Evolutionary conservation across 30 jellyfish, hydroid and myxozoan species (phyloP), one percentile per base, ranked within the genome.

Genomic region (Catostylus mosaicus): DNA sequence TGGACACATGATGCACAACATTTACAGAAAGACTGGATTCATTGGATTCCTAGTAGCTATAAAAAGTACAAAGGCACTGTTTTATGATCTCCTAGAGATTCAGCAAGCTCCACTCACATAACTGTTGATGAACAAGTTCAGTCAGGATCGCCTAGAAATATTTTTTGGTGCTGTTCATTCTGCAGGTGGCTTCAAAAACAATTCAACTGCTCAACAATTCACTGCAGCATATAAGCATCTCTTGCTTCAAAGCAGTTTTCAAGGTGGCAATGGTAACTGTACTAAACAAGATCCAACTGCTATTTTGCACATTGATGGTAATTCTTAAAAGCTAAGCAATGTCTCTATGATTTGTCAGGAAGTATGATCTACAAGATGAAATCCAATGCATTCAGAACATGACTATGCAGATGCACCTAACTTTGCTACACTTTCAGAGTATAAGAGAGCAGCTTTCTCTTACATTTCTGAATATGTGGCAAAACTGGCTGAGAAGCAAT

Each of bases 1-100:
- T 50, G 93, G 93, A 3, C 69, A 67, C 19, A 29, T 20, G 27
- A 88, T 88, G 87, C 43, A 48, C 43, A 11, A 33, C 63, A 4
- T 93, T 30, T 35, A 54, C 30, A 57, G 96, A 69, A 87, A 87
- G 63, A 85, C 96, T 9, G 96, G 91, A 11, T 65, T 85, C 73
- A 36, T 85, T 38, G 90, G 90, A 20, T 85, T 85, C 61, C 71
- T 85, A 23, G 91, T 75, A 30, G 85, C 79, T 8, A 74, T 62
- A 12, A 47, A 56, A 35, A 85, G 96, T 51, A 75, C 86, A 20
- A 29, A 85, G 57, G 87, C 52, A 30, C 60, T 86, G 4, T 85
- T 75, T 50, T 20, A 45, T 18, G 51, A 62, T 12, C 48, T 62
- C 54, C 88, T 85, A 40, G 96, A 30, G 40, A 56, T 12, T n/a